Conservation (phyloP, 2,888 invertebrate genomes). For the Torymus auratus region DNA sequence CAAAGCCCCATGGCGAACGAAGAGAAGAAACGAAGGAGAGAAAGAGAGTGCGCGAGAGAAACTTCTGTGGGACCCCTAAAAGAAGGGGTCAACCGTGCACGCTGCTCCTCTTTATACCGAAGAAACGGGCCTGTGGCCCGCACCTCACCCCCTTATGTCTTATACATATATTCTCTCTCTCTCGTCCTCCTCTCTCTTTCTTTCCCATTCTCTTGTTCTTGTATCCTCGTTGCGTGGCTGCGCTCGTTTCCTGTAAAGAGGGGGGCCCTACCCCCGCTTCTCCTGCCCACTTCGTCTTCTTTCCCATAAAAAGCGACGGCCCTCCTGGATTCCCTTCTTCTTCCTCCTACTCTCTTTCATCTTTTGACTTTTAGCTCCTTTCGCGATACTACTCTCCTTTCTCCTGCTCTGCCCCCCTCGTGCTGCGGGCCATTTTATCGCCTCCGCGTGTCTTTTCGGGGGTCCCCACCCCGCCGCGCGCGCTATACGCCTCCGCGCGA, state of each 20-base stretch:
- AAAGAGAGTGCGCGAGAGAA: slow-evolving; percentile 27
- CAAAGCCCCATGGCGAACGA: slow-evolving; percentile 63
- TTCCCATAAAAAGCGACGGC: slow-evolving; percentile 68
- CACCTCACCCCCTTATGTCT: background rate
- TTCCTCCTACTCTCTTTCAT: slow-evolving; percentile 55
- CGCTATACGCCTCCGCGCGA: background rate
- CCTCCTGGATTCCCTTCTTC: slow-evolving; percentile 50
- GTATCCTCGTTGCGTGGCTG: slow-evolving; percentile 36
- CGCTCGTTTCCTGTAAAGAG: slow-evolving; percentile 41
- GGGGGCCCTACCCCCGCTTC: background rate
- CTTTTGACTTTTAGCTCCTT: slow-evolving; percentile 58
- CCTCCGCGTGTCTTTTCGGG: slow-evolving; percentile 42
- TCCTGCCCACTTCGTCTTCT: slow-evolving; percentile 60
- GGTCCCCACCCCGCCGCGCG: slow-evolving; percentile 32
- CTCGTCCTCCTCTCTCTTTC: slow-evolving; percentile 17
- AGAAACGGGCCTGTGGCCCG: background rate
- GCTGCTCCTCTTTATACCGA: slow-evolving; percentile 44
- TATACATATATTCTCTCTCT: background rate
- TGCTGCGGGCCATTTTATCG: slow-evolving; percentile 52
- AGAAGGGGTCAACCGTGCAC: slow-evolving; percentile 52
- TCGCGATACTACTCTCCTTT: slow-evolving; percentile 33
- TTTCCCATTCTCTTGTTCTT: slow-evolving; percentile 45
- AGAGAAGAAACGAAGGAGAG: slow-evolving; percentile 54
- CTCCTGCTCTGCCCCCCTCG: background rate
- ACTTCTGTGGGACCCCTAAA: slow-evolving; percentile 58